These are phyloP conservation scores for Microplitis deprimator DNA, from an alignment of 2,888 invertebrate species.

Conservation along the genomic window DNA sequence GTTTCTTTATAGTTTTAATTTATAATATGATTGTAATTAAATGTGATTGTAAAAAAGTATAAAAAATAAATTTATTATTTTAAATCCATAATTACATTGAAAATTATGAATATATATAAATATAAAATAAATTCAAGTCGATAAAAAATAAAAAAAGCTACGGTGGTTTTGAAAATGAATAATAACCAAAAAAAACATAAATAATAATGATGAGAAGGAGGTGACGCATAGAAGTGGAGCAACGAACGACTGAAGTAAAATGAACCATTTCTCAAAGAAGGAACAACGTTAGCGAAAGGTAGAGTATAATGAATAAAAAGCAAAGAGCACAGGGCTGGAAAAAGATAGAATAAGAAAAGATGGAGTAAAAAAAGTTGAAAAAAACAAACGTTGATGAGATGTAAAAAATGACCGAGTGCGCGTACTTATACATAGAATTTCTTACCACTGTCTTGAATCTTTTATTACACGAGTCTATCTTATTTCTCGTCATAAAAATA, in stretches of 20 bases:
- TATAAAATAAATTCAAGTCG: background rate
- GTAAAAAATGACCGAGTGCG: constrained; percentile 19
- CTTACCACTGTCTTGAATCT: background rate
- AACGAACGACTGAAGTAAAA: constrained; percentile 38
- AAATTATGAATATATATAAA: background rate
- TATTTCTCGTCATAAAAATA: background rate
- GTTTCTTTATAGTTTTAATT: too few species aligned
- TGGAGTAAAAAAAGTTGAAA: constrained; percentile 12
- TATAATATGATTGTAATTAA: background rate
- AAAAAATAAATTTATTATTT: background rate
- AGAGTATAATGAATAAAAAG: constrained; percentile 49
- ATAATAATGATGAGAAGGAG: background rate
- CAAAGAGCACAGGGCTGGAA: constrained; percentile 37
- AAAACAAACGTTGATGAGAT: constrained; percentile 13
- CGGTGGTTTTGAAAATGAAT: background rate
- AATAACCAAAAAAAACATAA: background rate
- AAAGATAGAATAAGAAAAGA: constrained; percentile 35
- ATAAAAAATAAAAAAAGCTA: background rate
- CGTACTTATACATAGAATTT: background rate
- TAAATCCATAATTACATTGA: background rate
- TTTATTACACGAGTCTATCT: background rate
- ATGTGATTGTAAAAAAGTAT: background rate
- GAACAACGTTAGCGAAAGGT: constrained; percentile 34
- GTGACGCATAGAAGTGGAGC: constrained; percentile 23
- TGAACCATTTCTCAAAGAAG: constrained; percentile 43